A percentile compares a stretch with the other conserved stretches of the same genome.
Evolutionary conservation across 2,113 vertebrate species (phyloP).

Genomic region (Vicugna pacos): DNA sequence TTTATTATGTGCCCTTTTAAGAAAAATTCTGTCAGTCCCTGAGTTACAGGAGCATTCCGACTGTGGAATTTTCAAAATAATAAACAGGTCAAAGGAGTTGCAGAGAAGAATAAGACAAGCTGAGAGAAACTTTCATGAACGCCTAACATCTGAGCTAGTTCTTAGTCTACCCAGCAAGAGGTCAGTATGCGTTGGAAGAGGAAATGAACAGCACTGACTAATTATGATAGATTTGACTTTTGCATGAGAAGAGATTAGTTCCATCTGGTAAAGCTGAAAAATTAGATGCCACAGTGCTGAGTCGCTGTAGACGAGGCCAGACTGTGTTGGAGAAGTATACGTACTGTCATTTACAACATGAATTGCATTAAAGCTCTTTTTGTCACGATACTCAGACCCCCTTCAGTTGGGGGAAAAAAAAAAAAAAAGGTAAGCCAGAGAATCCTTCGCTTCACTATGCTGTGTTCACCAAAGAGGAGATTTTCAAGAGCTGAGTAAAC

Average conservation of each 20-base stretch:
- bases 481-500: background rate
- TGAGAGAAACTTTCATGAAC: background rate
- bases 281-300: background rate
- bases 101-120: background rate
- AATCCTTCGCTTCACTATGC: background rate
- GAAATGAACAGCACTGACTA: constrained; percentile 4
- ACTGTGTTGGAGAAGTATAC: too few relatives aligned
- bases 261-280: background rate
- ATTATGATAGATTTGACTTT: constrained; percentile 46
- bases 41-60: background rate
- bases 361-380: background rate
- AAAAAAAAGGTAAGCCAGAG: background rate
- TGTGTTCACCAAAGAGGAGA: background rate
- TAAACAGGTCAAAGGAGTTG: background rate
- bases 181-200: background rate
- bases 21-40: background rate
- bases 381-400: background rate
- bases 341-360: background rate
- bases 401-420: background rate
- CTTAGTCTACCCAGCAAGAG: background rate
- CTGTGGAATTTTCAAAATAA: background rate
- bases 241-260: constrained; percentile 29
- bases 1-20: background rate
- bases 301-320: background rate
- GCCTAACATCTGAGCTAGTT: background rate